Percentiles rank a stretch among this genome's conserved stretches.
Conservation (phyloP, 2,113 vertebrate genomes). For the Phrynocephalus versicolor region DNA sequence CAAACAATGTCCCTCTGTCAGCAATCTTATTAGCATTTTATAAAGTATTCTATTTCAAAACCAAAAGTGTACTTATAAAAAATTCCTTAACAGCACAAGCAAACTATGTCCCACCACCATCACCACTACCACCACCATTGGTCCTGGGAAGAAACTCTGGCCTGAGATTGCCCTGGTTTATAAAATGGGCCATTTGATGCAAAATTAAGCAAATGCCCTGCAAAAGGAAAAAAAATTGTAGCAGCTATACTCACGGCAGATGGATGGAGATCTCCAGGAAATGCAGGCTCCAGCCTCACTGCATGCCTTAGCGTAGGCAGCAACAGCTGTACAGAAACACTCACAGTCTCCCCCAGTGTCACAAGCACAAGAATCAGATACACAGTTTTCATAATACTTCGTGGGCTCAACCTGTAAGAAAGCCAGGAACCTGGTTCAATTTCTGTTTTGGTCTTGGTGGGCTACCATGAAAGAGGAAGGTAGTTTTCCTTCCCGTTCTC, state of each 20-base stretch:
- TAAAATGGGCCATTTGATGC: not conserved
- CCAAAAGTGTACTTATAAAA: no score
- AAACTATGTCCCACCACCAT: no score
- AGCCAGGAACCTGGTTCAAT: not conserved
- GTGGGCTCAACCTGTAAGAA: constrained; percentile 85
- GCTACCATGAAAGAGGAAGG: not conserved
- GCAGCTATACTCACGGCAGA: constrained; percentile 86
- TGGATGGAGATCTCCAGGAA: constrained; percentile 86
- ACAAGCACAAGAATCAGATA: constrained; percentile 91
- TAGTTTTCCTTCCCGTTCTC: not conserved
- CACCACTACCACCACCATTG: no score
- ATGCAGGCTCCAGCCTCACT: constrained; percentile 83
- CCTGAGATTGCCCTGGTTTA: no score
- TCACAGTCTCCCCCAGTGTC: constrained; percentile 93
- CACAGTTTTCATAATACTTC: constrained; percentile 88
- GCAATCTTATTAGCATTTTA: no score
- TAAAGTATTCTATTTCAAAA: no score
- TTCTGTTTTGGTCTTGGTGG: not conserved
- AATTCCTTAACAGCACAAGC: no score
- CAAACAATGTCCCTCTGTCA: not conserved
- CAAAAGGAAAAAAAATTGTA: not conserved
- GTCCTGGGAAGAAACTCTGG: no score
- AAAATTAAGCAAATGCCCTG: not conserved
- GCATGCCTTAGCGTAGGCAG: constrained; percentile 89
- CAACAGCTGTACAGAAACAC: constrained; percentile 92